Conservation (phyloP, 2,797 vertebrate genomes). For the Gobio occitaniae region DNA sequence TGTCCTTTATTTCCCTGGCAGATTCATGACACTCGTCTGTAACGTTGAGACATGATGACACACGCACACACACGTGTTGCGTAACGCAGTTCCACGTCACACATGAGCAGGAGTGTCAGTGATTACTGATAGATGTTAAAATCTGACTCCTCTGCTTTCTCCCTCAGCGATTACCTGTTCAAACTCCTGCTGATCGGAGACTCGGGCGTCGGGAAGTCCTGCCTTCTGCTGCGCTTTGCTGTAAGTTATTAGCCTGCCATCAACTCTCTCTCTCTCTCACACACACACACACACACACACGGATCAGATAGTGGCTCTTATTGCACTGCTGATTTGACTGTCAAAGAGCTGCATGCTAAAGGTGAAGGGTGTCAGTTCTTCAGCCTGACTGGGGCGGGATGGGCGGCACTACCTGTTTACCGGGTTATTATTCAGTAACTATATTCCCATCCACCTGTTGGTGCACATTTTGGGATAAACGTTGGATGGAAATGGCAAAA, state of each 20-base stretch:
- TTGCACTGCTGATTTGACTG: neutral
- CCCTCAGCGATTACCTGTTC: slow-evolving; percentile 97
- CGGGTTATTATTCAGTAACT: neutral
- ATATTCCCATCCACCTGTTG: neutral
- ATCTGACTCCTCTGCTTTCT: neutral
- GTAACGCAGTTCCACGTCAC: neutral
- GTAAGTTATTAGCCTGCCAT: slow-evolving; percentile 80
- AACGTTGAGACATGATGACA: neutral
- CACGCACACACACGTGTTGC: neutral
- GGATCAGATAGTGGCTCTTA: slow-evolving; percentile 1
- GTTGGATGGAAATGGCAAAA: neutral
- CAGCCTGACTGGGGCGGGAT: neutral
- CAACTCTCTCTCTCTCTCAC: neutral
- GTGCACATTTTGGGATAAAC: neutral
- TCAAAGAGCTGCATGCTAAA: neutral
- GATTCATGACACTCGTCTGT: neutral
- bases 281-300: neutral
- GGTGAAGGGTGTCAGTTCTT: neutral
- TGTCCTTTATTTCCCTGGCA: neutral
- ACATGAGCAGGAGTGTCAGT: neutral
- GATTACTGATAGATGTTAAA: neutral
- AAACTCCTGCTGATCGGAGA: slow-evolving; percentile 98
- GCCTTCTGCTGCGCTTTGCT: slow-evolving; percentile 97
- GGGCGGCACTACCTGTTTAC: neutral
- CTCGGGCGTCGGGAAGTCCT: slow-evolving; percentile 97